phyloP scores from a whole-genome alignment of 2,888 invertebrate species.

The Zeuzera pyrina region DNA sequence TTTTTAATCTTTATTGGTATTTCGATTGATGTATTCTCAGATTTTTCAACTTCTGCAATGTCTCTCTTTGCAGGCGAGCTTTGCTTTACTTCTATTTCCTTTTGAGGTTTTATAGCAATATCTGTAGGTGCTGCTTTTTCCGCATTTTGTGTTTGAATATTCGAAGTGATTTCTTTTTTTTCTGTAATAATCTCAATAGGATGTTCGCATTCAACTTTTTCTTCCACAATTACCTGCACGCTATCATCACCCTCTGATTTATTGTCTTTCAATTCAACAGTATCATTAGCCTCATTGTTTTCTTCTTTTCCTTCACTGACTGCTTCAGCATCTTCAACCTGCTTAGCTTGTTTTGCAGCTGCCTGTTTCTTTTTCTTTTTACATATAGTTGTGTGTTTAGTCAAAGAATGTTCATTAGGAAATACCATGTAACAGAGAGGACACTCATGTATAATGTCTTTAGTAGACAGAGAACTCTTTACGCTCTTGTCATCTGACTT shows the following conservation, averaged over 20 bases:
- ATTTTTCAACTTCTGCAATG: slow-evolving; percentile 1
- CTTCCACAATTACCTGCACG: not conserved
- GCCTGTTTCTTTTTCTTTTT: slow-evolving; percentile 56
- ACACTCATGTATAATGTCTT: slow-evolving; percentile 68
- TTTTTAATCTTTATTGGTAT: slow-evolving; percentile 25
- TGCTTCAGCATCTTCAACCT: slow-evolving; percentile 18
- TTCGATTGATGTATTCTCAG: slow-evolving; percentile 8
- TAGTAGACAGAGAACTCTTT: slow-evolving; percentile 54
- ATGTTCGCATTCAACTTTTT: not conserved
- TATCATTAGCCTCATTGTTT: not conserved
- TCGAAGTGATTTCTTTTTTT: slow-evolving; percentile 12
- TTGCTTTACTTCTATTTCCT: slow-evolving; percentile 3
- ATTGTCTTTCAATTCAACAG: slow-evolving; percentile 2
- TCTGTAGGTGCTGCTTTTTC: not conserved
- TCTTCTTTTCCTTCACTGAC: slow-evolving; percentile 7
- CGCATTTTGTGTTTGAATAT: not conserved
- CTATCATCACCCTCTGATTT: not conserved
- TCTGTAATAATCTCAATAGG: not conserved
- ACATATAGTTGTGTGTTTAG: slow-evolving; percentile 54
- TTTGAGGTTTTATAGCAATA: not conserved
- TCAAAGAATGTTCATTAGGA: slow-evolving; percentile 65
- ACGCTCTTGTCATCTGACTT: slow-evolving; percentile 61
- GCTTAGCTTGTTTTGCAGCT: slow-evolving; percentile 29
- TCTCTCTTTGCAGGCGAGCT: slow-evolving; percentile 2
- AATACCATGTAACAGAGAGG: slow-evolving; percentile 69